phyloP scores from a whole-genome alignment of 2,888 invertebrate species.

The Parnassius orleans region DNA sequence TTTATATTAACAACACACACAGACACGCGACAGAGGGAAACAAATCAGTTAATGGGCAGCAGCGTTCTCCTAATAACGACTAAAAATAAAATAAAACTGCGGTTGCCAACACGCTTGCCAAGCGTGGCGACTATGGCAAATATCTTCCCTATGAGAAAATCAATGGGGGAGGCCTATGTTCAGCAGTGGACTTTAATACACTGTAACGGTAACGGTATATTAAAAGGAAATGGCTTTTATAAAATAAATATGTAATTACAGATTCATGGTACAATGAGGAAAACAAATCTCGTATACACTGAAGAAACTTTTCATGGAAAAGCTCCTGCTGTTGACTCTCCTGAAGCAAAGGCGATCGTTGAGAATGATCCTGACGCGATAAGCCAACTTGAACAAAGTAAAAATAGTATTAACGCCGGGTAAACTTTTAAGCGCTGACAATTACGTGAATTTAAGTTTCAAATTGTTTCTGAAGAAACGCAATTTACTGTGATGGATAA shows the following conservation, averaged over 20 bases:
- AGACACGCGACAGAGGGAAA: too few relatives aligned
- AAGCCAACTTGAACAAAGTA: slow-evolving; percentile 52
- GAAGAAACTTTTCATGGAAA: slow-evolving; percentile 84
- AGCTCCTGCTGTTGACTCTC: slow-evolving; percentile 67
- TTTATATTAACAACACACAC: too few relatives aligned
- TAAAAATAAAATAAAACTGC: too few relatives aligned
- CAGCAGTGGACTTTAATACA: too few relatives aligned
- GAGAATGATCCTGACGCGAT: slow-evolving; percentile 51
- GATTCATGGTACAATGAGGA: slow-evolving; percentile 85
- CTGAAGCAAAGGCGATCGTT: slow-evolving; percentile 67
- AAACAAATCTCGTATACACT: slow-evolving; percentile 82
- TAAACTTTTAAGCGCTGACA: slow-evolving; percentile 1
- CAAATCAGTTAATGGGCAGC: too few relatives aligned
- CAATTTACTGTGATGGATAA: slow-evolving; percentile 17
- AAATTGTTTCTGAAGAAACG: neutral
- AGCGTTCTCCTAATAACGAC: too few relatives aligned
- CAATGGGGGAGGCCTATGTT: too few relatives aligned
- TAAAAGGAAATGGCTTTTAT: too few relatives aligned
- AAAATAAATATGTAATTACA: slow-evolving; percentile 46
- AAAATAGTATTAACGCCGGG: slow-evolving; percentile 15
- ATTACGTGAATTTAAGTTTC: neutral
- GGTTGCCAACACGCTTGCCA: too few relatives aligned
- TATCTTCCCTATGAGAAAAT: too few relatives aligned
- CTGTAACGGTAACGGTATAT: too few relatives aligned
- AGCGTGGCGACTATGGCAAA: too few relatives aligned